Evolutionary conservation across 2,888 invertebrate species (phyloP).

Genomic region (Cantharis lateralis): DNA sequence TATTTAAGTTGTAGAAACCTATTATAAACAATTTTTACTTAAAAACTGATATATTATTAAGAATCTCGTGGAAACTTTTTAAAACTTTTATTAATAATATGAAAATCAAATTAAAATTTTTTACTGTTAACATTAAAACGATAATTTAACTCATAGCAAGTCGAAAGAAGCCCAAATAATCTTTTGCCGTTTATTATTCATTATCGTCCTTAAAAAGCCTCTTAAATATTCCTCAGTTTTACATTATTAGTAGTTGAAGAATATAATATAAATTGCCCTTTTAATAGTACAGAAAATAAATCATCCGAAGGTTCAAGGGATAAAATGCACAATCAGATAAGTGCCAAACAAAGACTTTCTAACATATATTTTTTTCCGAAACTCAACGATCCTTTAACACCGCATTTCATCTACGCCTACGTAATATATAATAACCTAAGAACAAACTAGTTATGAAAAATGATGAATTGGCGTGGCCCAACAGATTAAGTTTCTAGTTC

Average conservation of each 20-base stretch:
- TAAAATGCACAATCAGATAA: slow-evolving; percentile 34
- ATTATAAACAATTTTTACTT: neutral
- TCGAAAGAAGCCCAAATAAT: neutral
- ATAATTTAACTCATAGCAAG: neutral
- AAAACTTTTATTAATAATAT: neutral
- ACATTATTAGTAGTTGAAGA: slow-evolving; percentile 5
- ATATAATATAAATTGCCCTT: slow-evolving; percentile 1
- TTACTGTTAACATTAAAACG: neutral
- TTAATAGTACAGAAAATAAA: slow-evolving; percentile 5
- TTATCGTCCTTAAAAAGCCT: neutral
- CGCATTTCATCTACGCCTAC: slow-evolving; percentile 19
- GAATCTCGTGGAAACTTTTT: neutral
- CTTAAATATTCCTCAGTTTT: neutral
- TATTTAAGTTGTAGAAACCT: neutral
- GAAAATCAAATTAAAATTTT: neutral
- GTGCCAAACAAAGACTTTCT: slow-evolving; percentile 38
- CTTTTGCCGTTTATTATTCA: neutral
- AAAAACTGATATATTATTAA: neutral
- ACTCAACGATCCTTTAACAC: slow-evolving; percentile 16
- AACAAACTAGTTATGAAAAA: slow-evolving; percentile 9
- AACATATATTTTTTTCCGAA: slow-evolving; percentile 27
- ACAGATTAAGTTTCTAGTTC: slow-evolving; percentile 18
- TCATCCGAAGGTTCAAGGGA: slow-evolving; percentile 18
- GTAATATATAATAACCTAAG: slow-evolving; percentile 9
- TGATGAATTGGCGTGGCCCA: slow-evolving; percentile 14